phyloP scores from a whole-genome alignment of 2,113 vertebrate genomes.

The Falco punctatus region DNA sequence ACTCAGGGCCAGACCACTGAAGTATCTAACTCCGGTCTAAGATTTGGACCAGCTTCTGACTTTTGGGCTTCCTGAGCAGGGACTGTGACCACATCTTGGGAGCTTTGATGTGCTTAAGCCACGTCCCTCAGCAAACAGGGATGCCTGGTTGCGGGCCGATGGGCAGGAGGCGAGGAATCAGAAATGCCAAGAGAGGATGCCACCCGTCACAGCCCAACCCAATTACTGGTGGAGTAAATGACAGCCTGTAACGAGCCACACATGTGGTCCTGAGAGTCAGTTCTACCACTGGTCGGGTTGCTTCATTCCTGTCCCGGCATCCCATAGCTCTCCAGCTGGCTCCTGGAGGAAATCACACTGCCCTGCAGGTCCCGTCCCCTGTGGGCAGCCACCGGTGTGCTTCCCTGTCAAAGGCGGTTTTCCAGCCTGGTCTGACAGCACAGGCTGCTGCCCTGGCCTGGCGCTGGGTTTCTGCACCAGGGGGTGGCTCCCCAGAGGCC shows the following conservation, averaged over 20 bases:
- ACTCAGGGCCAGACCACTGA: not conserved
- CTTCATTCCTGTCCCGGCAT: not conserved
- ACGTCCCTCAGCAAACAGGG: not conserved
- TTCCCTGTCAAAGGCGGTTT: not conserved
- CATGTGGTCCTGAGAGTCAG: not conserved
- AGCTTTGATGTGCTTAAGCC: not conserved
- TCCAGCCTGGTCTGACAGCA: rapidly evolving
- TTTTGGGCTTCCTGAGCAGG: not conserved
- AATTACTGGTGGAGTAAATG: not conserved
- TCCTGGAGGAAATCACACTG: not conserved
- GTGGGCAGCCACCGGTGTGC: not conserved
- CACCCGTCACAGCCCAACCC: rapidly evolving
- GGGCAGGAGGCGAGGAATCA: not conserved
- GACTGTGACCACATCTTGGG: not conserved
- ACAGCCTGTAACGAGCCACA: rapidly evolving
- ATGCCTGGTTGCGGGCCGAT: not conserved
- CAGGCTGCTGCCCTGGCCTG: not conserved
- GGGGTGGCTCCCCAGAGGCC: not conserved
- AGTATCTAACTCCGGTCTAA: not conserved
- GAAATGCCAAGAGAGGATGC: not conserved
- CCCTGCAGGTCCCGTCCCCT: not conserved
- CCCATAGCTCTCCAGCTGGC: rapidly evolving
- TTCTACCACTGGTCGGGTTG: not conserved
- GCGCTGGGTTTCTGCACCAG: not conserved
- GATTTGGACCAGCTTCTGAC: not conserved